A percentile compares a stretch with the other conserved stretches of the same genome.
phyloP scores from a whole-genome alignment of 1,140 invertebrate species.

The silkworm (Bombyx mori) region ASM3026992v2 NC_085124.1:6577001-6577500 shows the following conservation, averaged over 20 bases:
- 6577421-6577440: constrained; percentile 19
- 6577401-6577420: too few relatives aligned
- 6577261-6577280: constrained; percentile 56
- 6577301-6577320: constrained; percentile 6
- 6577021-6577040: constrained; percentile 10
- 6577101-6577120: constrained; percentile 14
- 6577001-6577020: constrained; percentile 36
- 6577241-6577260: constrained; percentile 57
- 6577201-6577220: constrained; percentile 56
- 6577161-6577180: constrained; percentile 63
- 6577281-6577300: constrained; percentile 55
- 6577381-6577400: neutral
- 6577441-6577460: constrained; percentile 58
- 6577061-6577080: constrained; percentile 40
- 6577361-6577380: neutral
- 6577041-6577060: constrained; percentile 30
- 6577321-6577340: neutral
- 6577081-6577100: constrained; percentile 24
- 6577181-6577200: constrained; percentile 68
- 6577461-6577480: constrained; percentile 27
- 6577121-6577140: constrained; percentile 10
- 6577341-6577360: neutral
- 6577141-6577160: constrained; percentile 21
- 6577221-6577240: constrained; percentile 56
- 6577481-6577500: constrained; percentile 38